Conservation (phyloP, 2,113 vertebrate species). For the Sapayoa aenigma region DNA sequence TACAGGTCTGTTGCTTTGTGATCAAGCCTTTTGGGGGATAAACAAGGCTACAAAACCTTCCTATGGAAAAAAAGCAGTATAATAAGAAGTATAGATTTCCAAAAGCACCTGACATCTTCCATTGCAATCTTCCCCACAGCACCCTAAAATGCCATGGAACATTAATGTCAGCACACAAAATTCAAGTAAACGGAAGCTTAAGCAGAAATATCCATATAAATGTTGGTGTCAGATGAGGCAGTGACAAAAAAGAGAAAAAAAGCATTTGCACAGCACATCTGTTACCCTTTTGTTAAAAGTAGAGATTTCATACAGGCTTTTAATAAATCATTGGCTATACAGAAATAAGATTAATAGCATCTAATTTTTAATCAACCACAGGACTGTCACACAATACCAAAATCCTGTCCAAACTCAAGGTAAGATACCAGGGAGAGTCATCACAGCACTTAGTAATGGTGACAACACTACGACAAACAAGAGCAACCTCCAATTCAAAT, state of each 20-base stretch:
- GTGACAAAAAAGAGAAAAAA: neutral
- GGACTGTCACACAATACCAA: neutral
- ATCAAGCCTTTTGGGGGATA: neutral
- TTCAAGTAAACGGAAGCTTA: neutral
- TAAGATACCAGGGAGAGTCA: neutral
- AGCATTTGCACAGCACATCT: neutral
- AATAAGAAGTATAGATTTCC: neutral
- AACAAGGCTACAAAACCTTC: neutral
- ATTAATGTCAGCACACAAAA: neutral
- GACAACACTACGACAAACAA: neutral
- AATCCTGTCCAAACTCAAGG: neutral
- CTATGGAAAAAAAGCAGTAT: neutral
- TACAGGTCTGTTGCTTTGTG: neutral
- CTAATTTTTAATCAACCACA: neutral
- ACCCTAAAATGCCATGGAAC: neutral
- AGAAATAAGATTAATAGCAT: neutral
- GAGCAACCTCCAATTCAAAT: neutral
- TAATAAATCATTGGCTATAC: neutral
- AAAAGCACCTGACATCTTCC: neutral
- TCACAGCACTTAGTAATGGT: accelerated
- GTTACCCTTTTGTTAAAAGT: neutral
- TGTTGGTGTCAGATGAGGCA: neutral
- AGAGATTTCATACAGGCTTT: neutral
- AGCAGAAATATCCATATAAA: neutral
- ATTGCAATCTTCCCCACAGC: neutral